Evolutionary conservation across 1,140 invertebrate species (phyloP).

Genomic region (Hypsibius dujardini): DNA sequence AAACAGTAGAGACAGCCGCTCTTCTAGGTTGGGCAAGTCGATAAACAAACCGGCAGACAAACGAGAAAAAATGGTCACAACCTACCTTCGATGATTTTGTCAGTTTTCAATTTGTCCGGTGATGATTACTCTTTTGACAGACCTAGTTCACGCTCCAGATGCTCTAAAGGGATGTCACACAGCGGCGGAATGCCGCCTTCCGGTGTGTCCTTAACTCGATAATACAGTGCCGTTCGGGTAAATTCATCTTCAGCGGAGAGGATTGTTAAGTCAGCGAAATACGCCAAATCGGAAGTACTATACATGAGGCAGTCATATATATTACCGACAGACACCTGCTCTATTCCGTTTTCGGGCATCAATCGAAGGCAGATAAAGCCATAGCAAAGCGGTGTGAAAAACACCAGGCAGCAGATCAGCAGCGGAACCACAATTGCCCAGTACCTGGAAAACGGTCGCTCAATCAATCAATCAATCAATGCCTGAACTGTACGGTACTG

Average conservation of each 20-base stretch:
- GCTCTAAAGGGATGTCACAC: too few species aligned
- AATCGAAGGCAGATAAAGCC: constrained; percentile 9
- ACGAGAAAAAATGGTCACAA: too few species aligned
- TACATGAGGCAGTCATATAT: not conserved
- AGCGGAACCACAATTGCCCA: constrained; percentile 1
- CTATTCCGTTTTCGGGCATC: not conserved
- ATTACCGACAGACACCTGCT: not conserved
- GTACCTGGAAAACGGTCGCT: too few species aligned
- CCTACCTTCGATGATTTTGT: too few species aligned
- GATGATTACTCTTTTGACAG: too few species aligned
- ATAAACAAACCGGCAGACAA: too few species aligned
- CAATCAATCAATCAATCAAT: too few species aligned
- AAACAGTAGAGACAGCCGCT: too few species aligned
- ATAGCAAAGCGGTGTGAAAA: not conserved
- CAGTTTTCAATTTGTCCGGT: not conserved
- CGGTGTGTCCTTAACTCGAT: not conserved
- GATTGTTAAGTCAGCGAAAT: too few species aligned
- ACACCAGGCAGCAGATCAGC: not conserved
- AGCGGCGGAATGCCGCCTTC: constrained; percentile 5
- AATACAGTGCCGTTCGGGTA: not conserved
- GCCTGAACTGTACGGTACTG: not conserved
- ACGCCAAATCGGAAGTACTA: not conserved
- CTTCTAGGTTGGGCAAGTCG: too few species aligned
- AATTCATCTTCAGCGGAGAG: not conserved
- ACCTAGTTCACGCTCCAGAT: too few species aligned